phyloP scores from a whole-genome alignment of 2,113 vertebrate species.

The Planiliza haematocheilus region DNA sequence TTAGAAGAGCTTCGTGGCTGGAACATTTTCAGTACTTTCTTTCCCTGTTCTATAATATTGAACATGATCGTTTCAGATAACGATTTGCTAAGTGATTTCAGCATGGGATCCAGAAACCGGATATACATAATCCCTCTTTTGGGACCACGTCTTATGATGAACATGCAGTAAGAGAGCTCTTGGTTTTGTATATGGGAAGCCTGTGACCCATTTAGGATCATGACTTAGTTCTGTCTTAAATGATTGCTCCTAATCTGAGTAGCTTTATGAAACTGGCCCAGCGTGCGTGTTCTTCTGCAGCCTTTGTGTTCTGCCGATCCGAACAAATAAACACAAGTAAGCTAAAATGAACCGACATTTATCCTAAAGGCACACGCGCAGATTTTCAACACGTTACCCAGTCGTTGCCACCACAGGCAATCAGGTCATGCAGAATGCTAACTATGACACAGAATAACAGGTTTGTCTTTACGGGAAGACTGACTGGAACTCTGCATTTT shows the following conservation, averaged over 20 bases:
- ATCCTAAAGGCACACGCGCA: background rate
- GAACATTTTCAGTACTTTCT: background rate
- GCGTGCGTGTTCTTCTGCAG: constrained; percentile 20
- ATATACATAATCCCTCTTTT: constrained; percentile 32
- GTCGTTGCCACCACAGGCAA: constrained; percentile 1
- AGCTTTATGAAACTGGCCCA: constrained; percentile 49
- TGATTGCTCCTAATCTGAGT: constrained; percentile 57
- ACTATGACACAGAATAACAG: constrained; percentile 23
- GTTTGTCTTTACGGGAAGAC: constrained; percentile 10
- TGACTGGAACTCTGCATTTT: constrained; percentile 7
- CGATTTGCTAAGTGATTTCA: constrained; percentile 33
- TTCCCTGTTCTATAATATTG: background rate
- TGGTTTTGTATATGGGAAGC: constrained; percentile 29
- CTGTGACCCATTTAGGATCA: constrained; percentile 58
- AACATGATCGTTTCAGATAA: constrained; percentile 22
- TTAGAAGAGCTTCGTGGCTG: too few relatives aligned
- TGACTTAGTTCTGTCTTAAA: constrained; percentile 54
- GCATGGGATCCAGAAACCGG: background rate
- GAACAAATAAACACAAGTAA: constrained; percentile 17
- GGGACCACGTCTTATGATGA: constrained; percentile 29
- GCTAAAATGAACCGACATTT: background rate
- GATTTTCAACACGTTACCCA: background rate
- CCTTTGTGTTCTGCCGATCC: constrained; percentile 48
- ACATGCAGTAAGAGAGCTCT: constrained; percentile 10
- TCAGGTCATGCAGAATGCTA: constrained; percentile 8